Evolutionary conservation across 1,140 invertebrate species (phyloP).

Genomic region (Heterodera carotae): DNA sequence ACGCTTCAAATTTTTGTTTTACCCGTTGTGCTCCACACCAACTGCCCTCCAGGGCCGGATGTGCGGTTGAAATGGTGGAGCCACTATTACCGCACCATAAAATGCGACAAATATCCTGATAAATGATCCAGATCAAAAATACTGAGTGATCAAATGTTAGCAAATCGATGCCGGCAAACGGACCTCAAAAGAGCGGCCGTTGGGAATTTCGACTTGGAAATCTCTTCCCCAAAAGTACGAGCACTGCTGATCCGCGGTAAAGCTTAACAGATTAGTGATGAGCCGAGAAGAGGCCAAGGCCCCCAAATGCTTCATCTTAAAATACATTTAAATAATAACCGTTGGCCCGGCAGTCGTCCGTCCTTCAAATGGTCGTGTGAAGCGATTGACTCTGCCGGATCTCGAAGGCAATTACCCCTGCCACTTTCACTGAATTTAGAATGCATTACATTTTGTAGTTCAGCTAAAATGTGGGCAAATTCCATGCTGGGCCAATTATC

Average conservation of each 20-base stretch:
- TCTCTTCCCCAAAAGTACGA: slow-evolving; percentile 66
- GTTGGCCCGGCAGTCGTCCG: slow-evolving; percentile 59
- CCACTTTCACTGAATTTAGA: slow-evolving; percentile 62
- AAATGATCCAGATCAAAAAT: not conserved
- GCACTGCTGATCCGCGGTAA: slow-evolving; percentile 65
- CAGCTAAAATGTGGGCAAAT: too few species aligned
- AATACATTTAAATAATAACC: slow-evolving; percentile 29
- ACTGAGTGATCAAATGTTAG: slow-evolving; percentile 29
- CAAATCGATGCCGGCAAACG: not conserved
- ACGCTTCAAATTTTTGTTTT: not conserved
- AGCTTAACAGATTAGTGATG: not conserved
- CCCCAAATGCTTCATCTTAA: too few species aligned
- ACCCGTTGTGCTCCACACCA: slow-evolving; percentile 62
- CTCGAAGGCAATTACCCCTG: slow-evolving; percentile 62
- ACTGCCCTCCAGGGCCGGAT: slow-evolving; percentile 63
- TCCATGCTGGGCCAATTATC: too few species aligned
- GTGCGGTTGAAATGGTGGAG: slow-evolving; percentile 63
- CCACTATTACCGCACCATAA: slow-evolving; percentile 65
- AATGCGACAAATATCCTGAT: slow-evolving; percentile 64
- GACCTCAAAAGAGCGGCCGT: slow-evolving; percentile 57
- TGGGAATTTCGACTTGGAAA: slow-evolving; percentile 62
- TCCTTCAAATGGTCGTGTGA: slow-evolving; percentile 60
- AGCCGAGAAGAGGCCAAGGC: too few species aligned
- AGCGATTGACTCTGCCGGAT: slow-evolving; percentile 49
- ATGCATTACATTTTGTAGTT: too few species aligned